These are phyloP conservation scores for Brachypteracias leptosomus DNA, from an alignment of 2,113 vertebrate genomes.

Conservation along the genomic window DNA sequence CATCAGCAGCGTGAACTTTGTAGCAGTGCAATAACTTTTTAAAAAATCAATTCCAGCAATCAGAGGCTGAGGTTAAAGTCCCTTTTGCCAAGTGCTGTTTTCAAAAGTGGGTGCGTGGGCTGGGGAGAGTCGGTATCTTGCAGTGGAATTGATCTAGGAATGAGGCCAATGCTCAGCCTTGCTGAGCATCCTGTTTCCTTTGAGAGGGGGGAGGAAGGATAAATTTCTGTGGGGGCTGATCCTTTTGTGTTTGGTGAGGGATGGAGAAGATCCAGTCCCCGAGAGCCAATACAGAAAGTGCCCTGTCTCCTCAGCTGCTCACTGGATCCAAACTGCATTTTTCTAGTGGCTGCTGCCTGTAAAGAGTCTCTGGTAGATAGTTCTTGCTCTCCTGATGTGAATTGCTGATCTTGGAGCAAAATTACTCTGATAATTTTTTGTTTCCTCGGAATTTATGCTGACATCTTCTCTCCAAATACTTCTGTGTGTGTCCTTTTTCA, in stretches of 20 bases:
- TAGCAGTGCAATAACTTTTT: not conserved
- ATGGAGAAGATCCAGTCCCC: not conserved
- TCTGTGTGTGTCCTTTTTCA: not conserved
- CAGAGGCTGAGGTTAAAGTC: not conserved
- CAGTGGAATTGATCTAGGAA: conserved; percentile 30
- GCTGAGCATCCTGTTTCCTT: conserved; percentile 18
- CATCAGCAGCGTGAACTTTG: not conserved
- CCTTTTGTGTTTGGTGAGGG: not conserved
- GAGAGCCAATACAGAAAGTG: not conserved
- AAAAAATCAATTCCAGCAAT: not conserved
- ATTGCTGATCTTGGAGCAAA: not conserved
- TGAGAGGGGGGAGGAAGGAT: not conserved
- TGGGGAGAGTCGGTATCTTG: not conserved
- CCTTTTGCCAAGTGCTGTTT: not conserved
- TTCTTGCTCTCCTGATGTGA: fast-evolving
- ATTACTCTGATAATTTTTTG: not conserved
- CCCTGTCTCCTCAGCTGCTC: not conserved
- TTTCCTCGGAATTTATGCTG: not conserved
- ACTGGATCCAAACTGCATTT: fast-evolving
- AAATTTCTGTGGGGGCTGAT: not conserved
- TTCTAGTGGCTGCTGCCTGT: not conserved
- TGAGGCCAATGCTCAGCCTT: conserved; percentile 11
- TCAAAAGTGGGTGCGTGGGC: not conserved
- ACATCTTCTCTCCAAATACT: not conserved
- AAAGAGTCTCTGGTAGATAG: not conserved